Evolutionary conservation across 2,113 vertebrate species (phyloP).

Genomic region (Anser cygnoides): DNA sequence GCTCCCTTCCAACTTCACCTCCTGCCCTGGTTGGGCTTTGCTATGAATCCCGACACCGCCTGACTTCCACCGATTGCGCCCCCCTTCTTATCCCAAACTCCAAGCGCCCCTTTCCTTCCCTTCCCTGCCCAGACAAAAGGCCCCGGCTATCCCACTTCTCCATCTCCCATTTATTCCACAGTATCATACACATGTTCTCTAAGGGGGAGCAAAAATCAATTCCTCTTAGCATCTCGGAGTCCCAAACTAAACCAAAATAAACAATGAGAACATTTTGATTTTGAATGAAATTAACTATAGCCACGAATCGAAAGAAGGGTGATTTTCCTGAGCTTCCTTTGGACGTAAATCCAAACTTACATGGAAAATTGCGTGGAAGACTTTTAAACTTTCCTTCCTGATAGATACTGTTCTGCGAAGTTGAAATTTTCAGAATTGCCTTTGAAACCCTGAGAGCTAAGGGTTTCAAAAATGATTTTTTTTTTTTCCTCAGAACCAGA

Average conservation of each 20-base stretch:
- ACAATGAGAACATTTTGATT: not conserved
- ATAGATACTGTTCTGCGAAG: not conserved
- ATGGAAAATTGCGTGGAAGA: not conserved
- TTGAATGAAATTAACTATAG: not conserved
- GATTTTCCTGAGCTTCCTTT: not conserved
- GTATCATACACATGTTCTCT: not conserved
- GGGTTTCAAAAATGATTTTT: not conserved
- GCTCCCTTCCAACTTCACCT: not conserved
- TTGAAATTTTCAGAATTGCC: not conserved
- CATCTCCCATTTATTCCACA: not conserved
- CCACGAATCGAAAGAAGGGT: accelerated
- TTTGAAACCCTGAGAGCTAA: not conserved
- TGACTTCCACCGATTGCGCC: not conserved
- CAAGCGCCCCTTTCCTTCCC: no score
- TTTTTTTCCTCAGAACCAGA: not conserved
- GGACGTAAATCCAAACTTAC: not conserved
- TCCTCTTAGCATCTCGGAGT: not conserved
- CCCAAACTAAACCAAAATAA: not conserved
- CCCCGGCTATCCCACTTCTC: not conserved
- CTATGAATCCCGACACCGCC: no score
- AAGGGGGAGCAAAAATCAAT: not conserved
- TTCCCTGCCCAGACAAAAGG: no score
- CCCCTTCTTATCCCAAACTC: not conserved
- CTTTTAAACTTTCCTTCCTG: not conserved
- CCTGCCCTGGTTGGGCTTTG: not conserved